These are phyloP conservation scores for Aegypius monachus DNA, from an alignment of 2,113 vertebrate species.

Conservation along the genomic window DNA sequence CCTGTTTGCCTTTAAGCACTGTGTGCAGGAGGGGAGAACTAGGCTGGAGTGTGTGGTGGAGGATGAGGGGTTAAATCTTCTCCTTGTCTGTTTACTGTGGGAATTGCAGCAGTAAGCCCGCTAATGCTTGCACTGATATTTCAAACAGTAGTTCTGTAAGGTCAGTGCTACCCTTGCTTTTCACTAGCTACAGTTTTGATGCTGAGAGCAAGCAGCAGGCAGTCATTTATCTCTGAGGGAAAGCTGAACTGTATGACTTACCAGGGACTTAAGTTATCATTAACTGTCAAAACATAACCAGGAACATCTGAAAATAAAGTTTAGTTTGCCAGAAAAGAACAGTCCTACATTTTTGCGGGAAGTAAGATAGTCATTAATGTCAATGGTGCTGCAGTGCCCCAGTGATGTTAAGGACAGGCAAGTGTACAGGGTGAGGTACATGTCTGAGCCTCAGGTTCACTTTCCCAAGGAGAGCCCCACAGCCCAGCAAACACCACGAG, in stretches of 20 bases:
- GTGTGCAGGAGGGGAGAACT: not conserved
- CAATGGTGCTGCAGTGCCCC: not conserved
- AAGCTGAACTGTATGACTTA: not conserved
- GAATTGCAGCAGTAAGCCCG: not conserved
- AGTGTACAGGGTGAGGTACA: not conserved
- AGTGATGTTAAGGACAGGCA: fast-evolving
- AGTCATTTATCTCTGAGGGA: not conserved
- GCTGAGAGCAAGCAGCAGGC: not conserved
- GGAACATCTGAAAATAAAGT: not conserved
- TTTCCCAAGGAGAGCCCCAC: not conserved
- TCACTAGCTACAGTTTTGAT: not conserved
- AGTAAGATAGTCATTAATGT: not conserved
- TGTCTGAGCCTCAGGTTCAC: not conserved
- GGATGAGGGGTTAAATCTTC: not conserved
- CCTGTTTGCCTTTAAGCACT: not conserved
- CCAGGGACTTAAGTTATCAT: not conserved
- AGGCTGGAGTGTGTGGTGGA: too few species aligned
- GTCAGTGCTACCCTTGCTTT: not conserved
- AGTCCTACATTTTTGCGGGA: not conserved
- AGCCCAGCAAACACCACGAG: not conserved
- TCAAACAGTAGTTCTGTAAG: not conserved
- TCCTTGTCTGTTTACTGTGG: not conserved
- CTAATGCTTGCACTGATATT: not conserved
- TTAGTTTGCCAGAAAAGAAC: not conserved
- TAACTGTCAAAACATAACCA: not conserved